Percentiles rank a stretch among this genome's conserved stretches.
phyloP scores from a whole-genome alignment of 2,797 vertebrate genomes.

The Myotis planiceps region DNA sequence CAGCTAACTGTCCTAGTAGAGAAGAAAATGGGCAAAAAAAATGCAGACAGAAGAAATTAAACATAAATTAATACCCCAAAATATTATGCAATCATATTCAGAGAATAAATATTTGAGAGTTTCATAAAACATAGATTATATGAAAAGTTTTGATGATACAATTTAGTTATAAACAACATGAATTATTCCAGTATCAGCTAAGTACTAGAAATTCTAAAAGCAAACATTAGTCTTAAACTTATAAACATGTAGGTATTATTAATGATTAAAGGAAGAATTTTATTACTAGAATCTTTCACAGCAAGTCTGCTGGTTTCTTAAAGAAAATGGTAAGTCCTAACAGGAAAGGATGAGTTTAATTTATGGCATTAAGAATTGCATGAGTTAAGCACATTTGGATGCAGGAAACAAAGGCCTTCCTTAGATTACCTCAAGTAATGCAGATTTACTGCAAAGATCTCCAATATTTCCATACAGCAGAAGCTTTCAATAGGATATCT shows the following conservation, averaged over 20 bases:
- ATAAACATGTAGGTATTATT: not conserved
- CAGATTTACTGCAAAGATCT: not conserved
- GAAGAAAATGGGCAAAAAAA: not conserved
- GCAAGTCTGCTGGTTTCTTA: not conserved
- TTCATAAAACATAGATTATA: not conserved
- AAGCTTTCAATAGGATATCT: not conserved
- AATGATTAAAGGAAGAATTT: not conserved
- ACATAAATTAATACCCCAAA: not conserved
- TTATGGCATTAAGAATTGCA: not conserved
- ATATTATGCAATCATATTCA: not conserved
- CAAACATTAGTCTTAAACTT: constrained; percentile 1
- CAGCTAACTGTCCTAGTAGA: not conserved
- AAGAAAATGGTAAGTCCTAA: not conserved
- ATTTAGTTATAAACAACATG: not conserved
- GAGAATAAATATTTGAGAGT: not conserved
- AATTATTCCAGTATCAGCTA: not conserved
- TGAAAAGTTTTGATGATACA: constrained; percentile 23
- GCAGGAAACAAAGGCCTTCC: not conserved
- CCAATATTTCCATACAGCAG: not conserved
- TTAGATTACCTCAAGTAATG: not conserved
- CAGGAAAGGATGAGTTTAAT: not conserved
- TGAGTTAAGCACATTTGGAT: not conserved
- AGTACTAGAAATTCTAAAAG: constrained; percentile 24
- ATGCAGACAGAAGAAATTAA: not conserved
- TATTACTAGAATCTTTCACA: constrained; percentile 34